A percentile compares a stretch with the other conserved stretches of the same genome.
Conservation (phyloP, 2,113 vertebrate species). For the Phyllostomus discolor region DNA sequence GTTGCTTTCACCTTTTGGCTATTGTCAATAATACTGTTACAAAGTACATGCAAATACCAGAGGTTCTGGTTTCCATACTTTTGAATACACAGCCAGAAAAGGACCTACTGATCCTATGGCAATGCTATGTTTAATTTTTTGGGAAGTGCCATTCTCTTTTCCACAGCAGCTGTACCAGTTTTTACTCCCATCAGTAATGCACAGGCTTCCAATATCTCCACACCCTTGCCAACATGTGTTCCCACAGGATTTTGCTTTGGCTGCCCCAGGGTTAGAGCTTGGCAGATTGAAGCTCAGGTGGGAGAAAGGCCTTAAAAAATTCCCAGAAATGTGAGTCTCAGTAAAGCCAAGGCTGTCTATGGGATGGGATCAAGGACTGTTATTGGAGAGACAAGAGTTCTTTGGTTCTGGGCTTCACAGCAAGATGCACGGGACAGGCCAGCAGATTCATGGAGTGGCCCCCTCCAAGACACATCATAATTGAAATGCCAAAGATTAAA, state of each 20-base stretch:
- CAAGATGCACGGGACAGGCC: not conserved
- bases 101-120: no score
- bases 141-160: not conserved
- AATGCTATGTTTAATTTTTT: no score
- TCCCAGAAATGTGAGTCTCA: not conserved
- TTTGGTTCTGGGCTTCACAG: not conserved
- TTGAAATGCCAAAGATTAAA: no score
- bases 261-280: not conserved
- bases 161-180: not conserved
- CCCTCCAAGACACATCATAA: no score
- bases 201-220: not conserved
- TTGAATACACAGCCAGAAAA: no score
- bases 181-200: not conserved
- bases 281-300: not conserved
- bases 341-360: not conserved
- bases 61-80: no score
- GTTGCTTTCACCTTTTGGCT: no score
- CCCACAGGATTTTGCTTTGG: not conserved
- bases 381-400: no score
- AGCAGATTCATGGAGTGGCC: no score
- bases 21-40: no score
- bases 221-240: not conserved
- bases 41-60: no score
- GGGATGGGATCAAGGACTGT: not conserved
- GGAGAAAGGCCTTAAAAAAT: not conserved